Base-by-base conservation (phyloP, 2,888 invertebrate species). In the Lasius platythorax region DNA sequence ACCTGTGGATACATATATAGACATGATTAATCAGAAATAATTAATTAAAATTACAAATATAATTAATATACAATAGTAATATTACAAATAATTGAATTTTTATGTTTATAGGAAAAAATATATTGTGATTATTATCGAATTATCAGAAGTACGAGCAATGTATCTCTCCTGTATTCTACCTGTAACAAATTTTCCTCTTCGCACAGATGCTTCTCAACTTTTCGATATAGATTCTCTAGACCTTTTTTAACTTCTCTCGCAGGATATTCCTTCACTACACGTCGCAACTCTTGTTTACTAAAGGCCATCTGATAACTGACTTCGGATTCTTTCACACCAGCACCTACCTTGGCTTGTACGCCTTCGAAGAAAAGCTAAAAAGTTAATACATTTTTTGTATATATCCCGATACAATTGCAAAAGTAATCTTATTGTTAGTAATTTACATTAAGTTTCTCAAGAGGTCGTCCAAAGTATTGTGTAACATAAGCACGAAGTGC, bases 281-380 rank as follows among this genome's bases (percentile, higher is more conserved):
- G 98, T 83, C 99, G 96, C 91, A 99, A 96, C 95, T 99, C 99
- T 95, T 99, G 98, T 95, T 99, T 99, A 94, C 98, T 99, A 95
- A 98, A 99, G 56, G 99, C 99, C 95, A 99, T 97, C 96, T 99
- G 99, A 96, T 98, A 99, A 94, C 99, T 98, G 81, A 99, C 98
- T 96, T 99, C 99, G 63, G 99, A 98, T 94, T 98, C 98, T 95
- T 99, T 99, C 72, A 99, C 98, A 79, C 99, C 99, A 93, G 98
- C 97, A 78, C 98, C 97, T 87, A 99, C 98, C 94, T 98, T 98
- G 87, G 97, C 97, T 95, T 99, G 97, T 79, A 99, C 99, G 73
- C 99, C 99, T 95, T 99, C 99, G 94, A 99, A 99, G 96, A 99
- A 99, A 91, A 97, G 96, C 98, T 99, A 95, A 43, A 96, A 95